Evolutionary conservation across 2,888 invertebrate genomes (phyloP), one percentile per base, ranked within the genome.

Genomic region (Drosophila anceps): DNA sequence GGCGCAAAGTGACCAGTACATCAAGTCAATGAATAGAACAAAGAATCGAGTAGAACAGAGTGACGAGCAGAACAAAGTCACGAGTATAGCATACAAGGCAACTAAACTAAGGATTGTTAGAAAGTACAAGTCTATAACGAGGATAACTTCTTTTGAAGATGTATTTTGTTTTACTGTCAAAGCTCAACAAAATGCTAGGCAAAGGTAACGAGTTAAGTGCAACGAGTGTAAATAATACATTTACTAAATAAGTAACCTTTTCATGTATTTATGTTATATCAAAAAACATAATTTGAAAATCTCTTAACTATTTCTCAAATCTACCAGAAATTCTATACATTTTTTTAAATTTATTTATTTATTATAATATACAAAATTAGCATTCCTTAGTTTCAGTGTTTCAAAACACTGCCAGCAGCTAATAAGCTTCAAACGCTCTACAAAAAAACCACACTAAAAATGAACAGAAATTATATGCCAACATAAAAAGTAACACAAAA

Each of bases 401-500:
- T n/a, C 73, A 43, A 33, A 53, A 4, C 10, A 10, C 10, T 13
- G 4, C 0, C 6, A 2, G 44, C 37, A 46, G 59, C 79, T 57
- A 41, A 74, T 67, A 48, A 58, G 41, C 78, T 33, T 15, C 18
- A 59, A 24, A 12, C 35, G n/a, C 18, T 13, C 8, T 10, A 29
- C 6, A 31, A 44, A 37, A 37, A 33, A 46, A 7, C 41, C 53
- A 72, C 8, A 46, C 13, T 10, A 64, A 74, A 41, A 51, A 9
- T n/a, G 20, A 20, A 51, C 51, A 18, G 71, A 73, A 84, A 84
- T 83, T 87, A 76, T 82, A 74, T 73, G 63, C 67, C 69, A 46
- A 69, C 72, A 79, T 68, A 84, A 77, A 82, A 87, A 79, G 70
- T 66, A 75, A 83, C 62, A 79, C 85, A 87, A 87, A 76, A 75